Conservation (phyloP, 2,888 invertebrate genomes). For the Plagodis dolabraria region DNA sequence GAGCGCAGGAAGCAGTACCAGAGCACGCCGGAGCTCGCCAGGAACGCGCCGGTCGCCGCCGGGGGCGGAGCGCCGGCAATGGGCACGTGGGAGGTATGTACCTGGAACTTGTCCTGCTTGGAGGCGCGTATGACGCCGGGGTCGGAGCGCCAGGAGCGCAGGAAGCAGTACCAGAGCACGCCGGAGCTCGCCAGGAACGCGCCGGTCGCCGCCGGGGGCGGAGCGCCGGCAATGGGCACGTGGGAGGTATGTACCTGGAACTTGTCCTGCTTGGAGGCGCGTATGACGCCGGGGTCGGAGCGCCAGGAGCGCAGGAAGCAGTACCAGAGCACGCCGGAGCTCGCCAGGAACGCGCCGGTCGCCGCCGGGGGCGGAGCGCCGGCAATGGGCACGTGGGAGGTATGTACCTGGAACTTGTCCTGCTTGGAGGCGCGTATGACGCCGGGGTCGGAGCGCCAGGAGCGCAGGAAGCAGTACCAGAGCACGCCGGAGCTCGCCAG, state of each 20-base stretch:
- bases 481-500: too few relatives aligned
- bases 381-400: conserved; percentile 84
- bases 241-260: conserved; percentile 79
- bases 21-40: too few relatives aligned
- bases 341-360: not conserved
- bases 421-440: conserved; percentile 93
- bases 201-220: conserved; percentile 77
- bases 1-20: too few relatives aligned
- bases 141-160: conserved; percentile 96
- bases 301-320: conserved; percentile 90
- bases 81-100: conserved; percentile 15
- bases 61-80: conserved; percentile 31
- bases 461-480: conserved; percentile 62
- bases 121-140: conserved; percentile 95
- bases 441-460: conserved; percentile 98
- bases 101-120: conserved; percentile 91
- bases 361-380: conserved; percentile 76
- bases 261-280: conserved; percentile 92
- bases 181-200: too few relatives aligned
- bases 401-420: conserved; percentile 87
- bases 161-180: too few relatives aligned
- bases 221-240: conserved; percentile 84
- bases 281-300: conserved; percentile 96
- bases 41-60: conserved; percentile 76
- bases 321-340: too few relatives aligned